A percentile compares a stretch with the other conserved stretches of the same genome.
Conservation (phyloP, 2,888 invertebrate species). For the Epinotia demarniana region DNA sequence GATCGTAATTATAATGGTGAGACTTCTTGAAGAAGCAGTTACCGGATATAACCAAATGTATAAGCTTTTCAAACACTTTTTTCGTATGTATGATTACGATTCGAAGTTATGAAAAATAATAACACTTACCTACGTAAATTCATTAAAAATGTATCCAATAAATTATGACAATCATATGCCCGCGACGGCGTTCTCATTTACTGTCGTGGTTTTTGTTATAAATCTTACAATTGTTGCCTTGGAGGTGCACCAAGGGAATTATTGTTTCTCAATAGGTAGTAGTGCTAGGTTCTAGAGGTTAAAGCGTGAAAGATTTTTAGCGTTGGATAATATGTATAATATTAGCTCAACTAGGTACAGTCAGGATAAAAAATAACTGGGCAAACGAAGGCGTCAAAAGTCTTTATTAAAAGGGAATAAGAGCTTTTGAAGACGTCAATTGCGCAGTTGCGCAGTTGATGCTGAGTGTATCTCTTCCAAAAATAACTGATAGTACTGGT, state of each 20-base stretch:
- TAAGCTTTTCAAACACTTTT: background rate
- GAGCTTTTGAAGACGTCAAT: too few relatives aligned
- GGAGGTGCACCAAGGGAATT: background rate
- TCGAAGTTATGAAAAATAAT: background rate
- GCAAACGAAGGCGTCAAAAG: too few relatives aligned
- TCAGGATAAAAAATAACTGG: too few relatives aligned
- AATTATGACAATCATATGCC: background rate
- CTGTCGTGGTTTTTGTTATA: too few relatives aligned
- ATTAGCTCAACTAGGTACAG: too few relatives aligned
- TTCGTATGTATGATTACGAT: too few relatives aligned
- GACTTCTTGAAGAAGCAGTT: slow-evolving; percentile 6
- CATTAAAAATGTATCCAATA: background rate
- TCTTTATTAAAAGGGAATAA: too few relatives aligned
- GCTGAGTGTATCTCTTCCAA: too few relatives aligned
- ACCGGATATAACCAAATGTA: background rate
- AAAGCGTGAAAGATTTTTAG: background rate
- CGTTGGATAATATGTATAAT: background rate
- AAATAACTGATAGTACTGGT: background rate
- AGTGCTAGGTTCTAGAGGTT: background rate
- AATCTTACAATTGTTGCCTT: too few relatives aligned
- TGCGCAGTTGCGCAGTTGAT: too few relatives aligned
- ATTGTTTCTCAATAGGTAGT: background rate
- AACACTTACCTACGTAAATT: background rate
- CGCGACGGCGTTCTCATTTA: too few relatives aligned
- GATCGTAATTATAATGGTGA: slow-evolving; percentile 27